These are phyloP conservation scores for Falco biarmicus DNA, from an alignment of 2,797 vertebrate genomes.

Conservation along the genomic window DNA sequence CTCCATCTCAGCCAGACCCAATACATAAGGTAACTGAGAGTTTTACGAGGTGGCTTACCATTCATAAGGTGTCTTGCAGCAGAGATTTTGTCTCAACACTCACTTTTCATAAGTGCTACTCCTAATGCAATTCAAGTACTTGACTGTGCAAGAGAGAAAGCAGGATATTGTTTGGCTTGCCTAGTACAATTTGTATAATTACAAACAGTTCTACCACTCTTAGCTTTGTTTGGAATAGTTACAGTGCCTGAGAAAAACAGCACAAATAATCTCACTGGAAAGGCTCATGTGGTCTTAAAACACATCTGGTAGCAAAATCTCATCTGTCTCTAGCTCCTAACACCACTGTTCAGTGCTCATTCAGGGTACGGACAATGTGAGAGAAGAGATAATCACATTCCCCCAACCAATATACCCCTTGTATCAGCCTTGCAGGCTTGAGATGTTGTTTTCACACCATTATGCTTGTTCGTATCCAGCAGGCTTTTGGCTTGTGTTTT, in stretches of 20 bases:
- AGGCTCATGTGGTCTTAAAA: not conserved
- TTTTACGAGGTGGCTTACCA: not conserved
- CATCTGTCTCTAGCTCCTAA: not conserved
- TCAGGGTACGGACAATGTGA: constrained; percentile 9
- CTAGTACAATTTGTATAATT: not conserved
- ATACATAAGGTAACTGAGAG: not conserved
- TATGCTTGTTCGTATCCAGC: not conserved
- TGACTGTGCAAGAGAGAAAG: not conserved
- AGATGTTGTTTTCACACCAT: constrained; percentile 29
- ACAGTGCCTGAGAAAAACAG: not conserved
- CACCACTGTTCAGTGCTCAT: not conserved
- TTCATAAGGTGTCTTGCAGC: not conserved
- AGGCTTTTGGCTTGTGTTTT: constrained; percentile 24
- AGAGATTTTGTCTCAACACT: not conserved
- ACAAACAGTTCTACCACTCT: not conserved
- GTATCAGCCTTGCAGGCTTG: not conserved
- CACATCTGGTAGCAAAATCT: not conserved
- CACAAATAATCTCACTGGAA: not conserved
- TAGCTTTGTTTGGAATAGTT: not conserved
- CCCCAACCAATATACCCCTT: not conserved
- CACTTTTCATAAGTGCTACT: not conserved
- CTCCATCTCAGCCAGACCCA: not conserved
- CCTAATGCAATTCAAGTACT: not conserved
- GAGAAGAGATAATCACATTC: constrained; percentile 23
- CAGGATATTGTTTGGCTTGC: not conserved